Evolutionary conservation across 2,888 invertebrate species (phyloP).

Genomic region (Lamellibrachia columna): DNA sequence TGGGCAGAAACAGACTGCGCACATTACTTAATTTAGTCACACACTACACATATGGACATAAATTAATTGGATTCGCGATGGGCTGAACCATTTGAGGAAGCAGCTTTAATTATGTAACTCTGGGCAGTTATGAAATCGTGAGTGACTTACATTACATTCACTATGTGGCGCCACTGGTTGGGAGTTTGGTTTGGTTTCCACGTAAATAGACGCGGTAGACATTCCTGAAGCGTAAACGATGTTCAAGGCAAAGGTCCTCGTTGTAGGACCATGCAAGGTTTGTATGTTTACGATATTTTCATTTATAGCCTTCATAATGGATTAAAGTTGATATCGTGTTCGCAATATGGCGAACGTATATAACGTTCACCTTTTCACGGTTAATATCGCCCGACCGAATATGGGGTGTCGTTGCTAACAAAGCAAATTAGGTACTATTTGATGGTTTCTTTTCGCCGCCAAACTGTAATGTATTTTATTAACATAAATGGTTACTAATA

Average conservation of each 20-base stretch:
- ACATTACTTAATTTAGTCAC: too few relatives aligned
- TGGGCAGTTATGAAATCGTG: too few relatives aligned
- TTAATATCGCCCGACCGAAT: neutral
- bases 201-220: neutral
- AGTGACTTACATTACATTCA: neutral
- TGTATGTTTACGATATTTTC: neutral
- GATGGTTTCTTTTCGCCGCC: too few relatives aligned
- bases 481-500: too few relatives aligned
- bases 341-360: neutral
- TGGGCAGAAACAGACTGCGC: too few relatives aligned
- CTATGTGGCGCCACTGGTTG: neutral
- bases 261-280: constrained; percentile 41
- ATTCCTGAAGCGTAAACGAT: constrained; percentile 22
- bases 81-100: too few relatives aligned
- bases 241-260: constrained; percentile 37
- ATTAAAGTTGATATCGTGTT: neutral
- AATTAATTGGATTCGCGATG: too few relatives aligned
- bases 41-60: too few relatives aligned
- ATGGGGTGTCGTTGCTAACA: neutral
- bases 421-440: neutral
- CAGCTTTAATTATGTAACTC: too few relatives aligned
- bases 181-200: neutral
- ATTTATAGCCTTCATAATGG: neutral
- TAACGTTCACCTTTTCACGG: neutral
- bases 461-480: too few relatives aligned